phyloP scores from a whole-genome alignment of 1,140 invertebrate species.

The Eupeodes corollae region DNA sequence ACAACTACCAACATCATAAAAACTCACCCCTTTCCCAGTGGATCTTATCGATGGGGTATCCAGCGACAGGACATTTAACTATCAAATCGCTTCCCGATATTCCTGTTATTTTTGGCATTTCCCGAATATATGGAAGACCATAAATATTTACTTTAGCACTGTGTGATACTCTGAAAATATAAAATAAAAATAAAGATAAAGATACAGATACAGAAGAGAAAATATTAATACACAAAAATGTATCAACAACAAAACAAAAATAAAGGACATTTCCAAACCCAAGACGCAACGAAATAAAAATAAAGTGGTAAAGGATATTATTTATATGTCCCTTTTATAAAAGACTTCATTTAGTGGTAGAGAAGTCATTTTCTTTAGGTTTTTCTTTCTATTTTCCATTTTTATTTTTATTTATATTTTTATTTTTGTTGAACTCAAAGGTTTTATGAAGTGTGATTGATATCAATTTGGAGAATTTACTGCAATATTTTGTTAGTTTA shows the following conservation, averaged over 20 bases:
- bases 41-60: conserved; percentile 80
- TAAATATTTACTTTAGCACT: conserved; percentile 83
- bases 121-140: conserved; percentile 75
- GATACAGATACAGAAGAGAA: not conserved
- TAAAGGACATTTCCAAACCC: not conserved
- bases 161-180: conserved; percentile 56
- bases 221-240: not conserved
- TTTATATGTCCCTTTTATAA: not conserved
- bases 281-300: not conserved
- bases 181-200: too few species aligned
- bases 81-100: conserved; percentile 74
- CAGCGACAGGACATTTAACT: conserved; percentile 86
- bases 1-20: too few species aligned
- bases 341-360: not conserved
- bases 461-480: too few species aligned
- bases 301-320: not conserved
- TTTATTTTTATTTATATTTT: too few species aligned
- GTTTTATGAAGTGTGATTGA: too few species aligned
- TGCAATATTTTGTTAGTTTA: too few species aligned
- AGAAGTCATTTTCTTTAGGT: not conserved
- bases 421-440: too few species aligned
- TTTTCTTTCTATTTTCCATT: too few species aligned
- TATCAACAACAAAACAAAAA: too few species aligned
- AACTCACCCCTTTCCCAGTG: conserved; percentile 76
- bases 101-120: conserved; percentile 83